A percentile compares a stretch with the other conserved stretches of the same genome.
Conservation (phyloP, 1,140 invertebrate species). For the Papilio machaon region DNA sequence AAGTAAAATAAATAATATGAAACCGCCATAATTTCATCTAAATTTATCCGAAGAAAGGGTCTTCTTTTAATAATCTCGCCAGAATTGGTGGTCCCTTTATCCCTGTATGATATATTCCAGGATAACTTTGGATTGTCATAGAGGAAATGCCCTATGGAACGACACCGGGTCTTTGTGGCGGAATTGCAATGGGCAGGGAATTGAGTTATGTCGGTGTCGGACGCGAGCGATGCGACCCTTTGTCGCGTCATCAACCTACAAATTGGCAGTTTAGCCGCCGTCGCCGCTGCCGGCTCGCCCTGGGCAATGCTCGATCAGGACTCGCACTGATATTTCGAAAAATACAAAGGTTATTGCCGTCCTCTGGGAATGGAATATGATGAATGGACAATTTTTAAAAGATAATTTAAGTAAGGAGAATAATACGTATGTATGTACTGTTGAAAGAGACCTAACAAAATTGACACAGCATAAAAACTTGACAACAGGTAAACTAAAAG, state of each 20-base stretch:
- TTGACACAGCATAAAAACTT: not conserved
- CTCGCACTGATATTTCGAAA: constrained; percentile 35
- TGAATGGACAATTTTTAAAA: constrained; percentile 16
- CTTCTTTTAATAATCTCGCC: constrained; percentile 24
- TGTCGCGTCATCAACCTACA: constrained; percentile 48
- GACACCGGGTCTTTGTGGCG: constrained; percentile 34
- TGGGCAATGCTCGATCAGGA: constrained; percentile 30
- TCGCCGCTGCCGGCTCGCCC: constrained; percentile 28
- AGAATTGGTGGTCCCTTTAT: constrained; percentile 30
- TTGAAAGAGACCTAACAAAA: not conserved
- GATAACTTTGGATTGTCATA: constrained; percentile 35
- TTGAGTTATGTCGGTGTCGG: constrained; percentile 46
- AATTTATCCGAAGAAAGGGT: constrained; percentile 31
- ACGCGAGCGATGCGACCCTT: constrained; percentile 43
- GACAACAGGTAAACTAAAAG: not conserved
- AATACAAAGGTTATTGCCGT: constrained; percentile 33
- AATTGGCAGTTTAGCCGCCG: constrained; percentile 44
- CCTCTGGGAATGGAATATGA: constrained; percentile 18
- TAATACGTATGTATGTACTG: not conserved
- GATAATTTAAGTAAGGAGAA: not conserved
- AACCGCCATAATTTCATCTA: constrained; percentile 27
- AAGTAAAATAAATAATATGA: constrained; percentile 5
- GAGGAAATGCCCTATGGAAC: constrained; percentile 40
- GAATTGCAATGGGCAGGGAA: constrained; percentile 43
- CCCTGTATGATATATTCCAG: constrained; percentile 34